Evolutionary conservation across 2,113 vertebrate species (phyloP), one percentile per base, ranked within the genome.

Genomic region (Crotalus helleri): DNA sequence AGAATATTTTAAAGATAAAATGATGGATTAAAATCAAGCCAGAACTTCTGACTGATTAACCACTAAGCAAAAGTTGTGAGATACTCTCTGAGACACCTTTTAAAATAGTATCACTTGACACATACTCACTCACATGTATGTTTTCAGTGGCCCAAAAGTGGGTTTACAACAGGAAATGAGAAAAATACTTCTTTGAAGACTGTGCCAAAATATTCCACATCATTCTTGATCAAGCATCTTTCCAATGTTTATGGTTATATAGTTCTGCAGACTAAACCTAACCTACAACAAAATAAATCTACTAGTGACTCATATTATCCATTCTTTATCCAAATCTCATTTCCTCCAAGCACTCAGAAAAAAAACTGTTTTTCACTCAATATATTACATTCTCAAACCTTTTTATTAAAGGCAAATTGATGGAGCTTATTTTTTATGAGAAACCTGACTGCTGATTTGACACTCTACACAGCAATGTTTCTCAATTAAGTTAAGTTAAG

Each of bases 31-130:
- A 95, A 94, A 95, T 1, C 19, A 24, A 13, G 87, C 0, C 10
- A 86, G 39, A 7, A 61, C 51, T 92, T 92, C 87, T 64, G 10
- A 90, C 24, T 69, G 74, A 39, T 46, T 54, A 89, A 51, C 9
- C 26, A 2, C 12, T 51, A 86, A 90, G 21, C n/a, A 91, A 93
- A 93, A 54, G 24, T n/a, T 88, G 29, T 0, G 55, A 51, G 26
- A 51, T 3, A 55, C 0, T 7, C 61, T 61, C 1, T 6, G 0
- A 1, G 23, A 24, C n/a, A 3, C 51, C 39, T 8, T 88, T 6
- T 0, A 0, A 23, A 95, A 53, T 0, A 74, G 3, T 0, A 0
- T 24, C 69, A 19, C 29, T 92, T 33, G 15, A 85, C 13, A 55
- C 29, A 90, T 17, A 24, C 85, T 93, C 44, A 81, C 64, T 93